Evolutionary conservation across 2,113 vertebrate genomes (phyloP).

Genomic region (Hippocampus mohnikei): DNA sequence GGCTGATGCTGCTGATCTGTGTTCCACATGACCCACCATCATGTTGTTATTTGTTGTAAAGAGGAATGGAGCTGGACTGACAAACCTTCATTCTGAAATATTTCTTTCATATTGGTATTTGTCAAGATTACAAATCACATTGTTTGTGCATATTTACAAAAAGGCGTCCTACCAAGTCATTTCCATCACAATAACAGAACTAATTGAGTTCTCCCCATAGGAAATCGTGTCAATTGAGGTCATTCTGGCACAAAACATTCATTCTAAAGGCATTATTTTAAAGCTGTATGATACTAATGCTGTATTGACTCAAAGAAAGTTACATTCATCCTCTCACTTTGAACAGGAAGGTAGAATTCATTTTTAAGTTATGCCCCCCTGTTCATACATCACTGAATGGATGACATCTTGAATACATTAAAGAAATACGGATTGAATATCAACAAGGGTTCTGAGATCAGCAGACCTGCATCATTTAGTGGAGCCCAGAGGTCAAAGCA

Average conservation of each 20-base stretch:
- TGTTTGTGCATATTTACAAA: neutral
- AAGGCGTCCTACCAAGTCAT: neutral
- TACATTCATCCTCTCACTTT: no score
- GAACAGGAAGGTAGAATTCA: no score
- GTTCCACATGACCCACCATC: slow-evolving; percentile 21
- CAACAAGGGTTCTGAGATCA: no score
- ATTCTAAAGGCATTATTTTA: neutral
- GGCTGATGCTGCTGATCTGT: slow-evolving; percentile 38
- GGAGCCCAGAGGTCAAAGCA: no score
- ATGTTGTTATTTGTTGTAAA: neutral
- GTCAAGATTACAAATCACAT: neutral
- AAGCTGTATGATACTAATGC: neutral
- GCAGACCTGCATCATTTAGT: no score
- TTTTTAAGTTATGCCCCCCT: no score
- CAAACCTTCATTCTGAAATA: neutral
- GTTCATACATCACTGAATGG: no score
- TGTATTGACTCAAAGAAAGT: no score
- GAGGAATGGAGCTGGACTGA: neutral
- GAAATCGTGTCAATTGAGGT: neutral
- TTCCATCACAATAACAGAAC: neutral
- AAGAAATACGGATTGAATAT: no score
- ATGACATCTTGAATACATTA: no score
- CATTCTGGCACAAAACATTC: neutral
- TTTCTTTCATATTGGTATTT: slow-evolving; percentile 3
- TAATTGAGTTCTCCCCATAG: neutral